These are phyloP conservation scores for Melanocharis versteri DNA, from an alignment of 2,113 vertebrate genomes.

Conservation along the genomic window DNA sequence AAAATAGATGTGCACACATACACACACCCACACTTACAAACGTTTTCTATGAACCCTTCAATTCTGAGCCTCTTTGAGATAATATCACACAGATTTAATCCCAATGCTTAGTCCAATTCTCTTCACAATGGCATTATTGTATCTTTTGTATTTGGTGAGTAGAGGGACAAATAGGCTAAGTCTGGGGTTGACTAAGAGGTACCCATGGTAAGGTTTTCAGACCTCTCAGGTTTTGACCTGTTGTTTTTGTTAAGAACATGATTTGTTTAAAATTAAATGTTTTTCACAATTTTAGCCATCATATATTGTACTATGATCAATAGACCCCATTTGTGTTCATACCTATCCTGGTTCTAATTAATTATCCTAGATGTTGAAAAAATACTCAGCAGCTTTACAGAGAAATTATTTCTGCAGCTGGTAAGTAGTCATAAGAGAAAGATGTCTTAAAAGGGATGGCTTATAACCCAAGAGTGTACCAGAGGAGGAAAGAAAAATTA, in stretches of 20 bases:
- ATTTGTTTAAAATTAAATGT: not conserved
- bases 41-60: not conserved
- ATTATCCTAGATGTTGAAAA: not conserved
- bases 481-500: rapidly evolving
- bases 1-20: not conserved
- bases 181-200: not conserved
- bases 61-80: not conserved
- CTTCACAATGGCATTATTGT: not conserved
- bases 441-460: not conserved
- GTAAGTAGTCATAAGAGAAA: not conserved
- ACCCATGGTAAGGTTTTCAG: not conserved
- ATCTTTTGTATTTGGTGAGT: not conserved
- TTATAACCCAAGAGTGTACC: not conserved
- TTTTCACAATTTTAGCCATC: not conserved
- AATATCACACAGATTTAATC: not conserved
- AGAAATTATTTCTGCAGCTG: not conserved
- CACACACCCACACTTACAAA: not conserved
- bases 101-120: not conserved
- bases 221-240: not conserved
- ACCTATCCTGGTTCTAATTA: not conserved
- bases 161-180: not conserved
- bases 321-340: not conserved
- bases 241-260: not conserved
- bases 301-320: not conserved
- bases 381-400: not conserved